Evolutionary conservation across 2,888 invertebrate genomes (phyloP), one percentile per base, ranked within the genome.

Genomic region (Limnephilus marmoratus): DNA sequence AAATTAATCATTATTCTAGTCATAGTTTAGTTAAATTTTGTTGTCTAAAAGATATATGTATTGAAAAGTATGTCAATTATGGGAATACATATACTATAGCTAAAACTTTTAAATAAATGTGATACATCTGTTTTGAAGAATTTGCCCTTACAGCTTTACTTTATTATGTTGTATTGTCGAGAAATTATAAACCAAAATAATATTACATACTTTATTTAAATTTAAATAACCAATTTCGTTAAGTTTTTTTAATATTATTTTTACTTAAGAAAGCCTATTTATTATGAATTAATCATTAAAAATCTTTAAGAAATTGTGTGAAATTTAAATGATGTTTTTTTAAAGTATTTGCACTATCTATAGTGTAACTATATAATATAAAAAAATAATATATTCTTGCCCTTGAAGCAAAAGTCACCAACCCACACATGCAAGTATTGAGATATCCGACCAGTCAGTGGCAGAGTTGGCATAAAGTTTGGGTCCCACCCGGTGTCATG

Each of bases 21-120:
- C 45, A 11, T 87, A 87, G 87, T 7, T 31, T 87, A 87, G 68
- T 68, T 68, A 31, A 49, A n/a, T 68, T 24, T 86, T 86, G 45
- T n/a, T 83, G 83, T 83, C 37, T 83, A 37, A 49, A 87, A 53
- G 31, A 29, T 88, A 88, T 82, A 91, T 91, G 68, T 91, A 88
- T 88, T 91, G 83, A 91, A 37, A 90, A 92, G 90, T 90, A 90
- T 92, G 92, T 92, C 92, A 92, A 92, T 92, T 92, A 92, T 83
- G 85, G 81, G 88, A 92, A 81, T 87, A 90, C 53, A 68, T 68
- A 41, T 34, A 81, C 37, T 68, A n/a, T 34, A 80, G 31, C 37
- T 34, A 37, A 80, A 81, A 80, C 68, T 89, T 81, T 81, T 53
- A 29, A 53, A 87, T 53, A 45, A n/a, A 89, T 89, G 80, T 80